Evolutionary conservation across 1,140 invertebrate genomes (phyloP).

Genomic region (Drosophila guanche): DNA sequence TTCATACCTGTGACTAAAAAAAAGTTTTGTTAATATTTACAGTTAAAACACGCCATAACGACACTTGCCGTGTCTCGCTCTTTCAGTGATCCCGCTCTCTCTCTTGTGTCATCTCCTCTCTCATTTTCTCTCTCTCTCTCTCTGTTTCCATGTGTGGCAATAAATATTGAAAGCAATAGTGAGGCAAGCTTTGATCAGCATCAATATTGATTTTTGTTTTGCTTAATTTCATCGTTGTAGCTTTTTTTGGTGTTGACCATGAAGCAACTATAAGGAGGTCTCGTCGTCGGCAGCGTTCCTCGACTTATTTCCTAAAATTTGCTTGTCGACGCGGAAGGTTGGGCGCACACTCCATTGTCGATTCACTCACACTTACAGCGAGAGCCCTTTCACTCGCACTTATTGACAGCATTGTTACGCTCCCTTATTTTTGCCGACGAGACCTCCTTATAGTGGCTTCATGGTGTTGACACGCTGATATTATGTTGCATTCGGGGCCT

Average conservation of each 20-base stretch:
- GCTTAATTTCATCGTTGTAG: conserved; percentile 20
- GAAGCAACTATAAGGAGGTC: too few species aligned
- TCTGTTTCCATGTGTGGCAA: conserved; percentile 21
- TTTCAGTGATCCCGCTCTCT: background rate
- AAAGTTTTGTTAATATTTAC: conserved; percentile 54
- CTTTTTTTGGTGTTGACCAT: conserved; percentile 30
- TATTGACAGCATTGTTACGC: too few species aligned
- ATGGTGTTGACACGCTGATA: conserved; percentile 51
- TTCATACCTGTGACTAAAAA: conserved; percentile 32
- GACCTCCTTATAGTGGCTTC: too few species aligned
- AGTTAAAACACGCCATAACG: conserved; percentile 61
- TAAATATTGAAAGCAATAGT: conserved; percentile 54
- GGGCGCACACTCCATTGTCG: too few species aligned
- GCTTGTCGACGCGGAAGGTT: too few species aligned
- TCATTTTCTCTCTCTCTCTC: conserved; percentile 9
- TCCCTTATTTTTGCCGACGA: too few species aligned
- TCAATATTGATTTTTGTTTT: conserved; percentile 57
- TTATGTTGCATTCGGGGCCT: conserved; percentile 68
- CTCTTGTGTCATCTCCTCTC: background rate
- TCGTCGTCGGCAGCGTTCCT: too few species aligned
- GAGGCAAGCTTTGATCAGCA: conserved; percentile 46
- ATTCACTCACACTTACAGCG: too few species aligned
- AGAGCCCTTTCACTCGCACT: too few species aligned
- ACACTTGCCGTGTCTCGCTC: conserved; percentile 2
- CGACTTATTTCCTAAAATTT: too few species aligned